phyloP scores from a whole-genome alignment of 2,888 invertebrate genomes.

The Ormyrus thymus region DNA sequence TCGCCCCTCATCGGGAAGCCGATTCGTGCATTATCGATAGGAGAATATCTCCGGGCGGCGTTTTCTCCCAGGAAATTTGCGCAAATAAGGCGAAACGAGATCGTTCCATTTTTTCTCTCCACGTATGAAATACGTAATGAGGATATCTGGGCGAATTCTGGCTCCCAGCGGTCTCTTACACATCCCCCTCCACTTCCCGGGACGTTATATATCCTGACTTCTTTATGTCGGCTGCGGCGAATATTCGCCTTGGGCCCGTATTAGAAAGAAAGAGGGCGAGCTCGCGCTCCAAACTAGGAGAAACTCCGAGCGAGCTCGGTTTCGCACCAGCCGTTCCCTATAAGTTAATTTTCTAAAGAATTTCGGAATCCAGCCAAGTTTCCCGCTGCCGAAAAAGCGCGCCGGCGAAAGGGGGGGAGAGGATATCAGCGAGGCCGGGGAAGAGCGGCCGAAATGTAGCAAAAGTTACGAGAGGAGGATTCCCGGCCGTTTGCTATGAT shows the following conservation, averaged over 20 bases:
- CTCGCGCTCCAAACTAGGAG: constrained; percentile 26
- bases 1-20: too few relatives aligned
- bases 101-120: neutral
- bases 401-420: neutral
- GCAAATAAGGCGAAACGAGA: too few relatives aligned
- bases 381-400: neutral
- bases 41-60: too few relatives aligned
- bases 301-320: constrained; percentile 25
- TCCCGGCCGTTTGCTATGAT: neutral
- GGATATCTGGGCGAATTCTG: constrained; percentile 42
- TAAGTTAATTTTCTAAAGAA: constrained; percentile 48
- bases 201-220: constrained; percentile 36
- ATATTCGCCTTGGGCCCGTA: constrained; percentile 34
- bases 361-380: constrained; percentile 36
- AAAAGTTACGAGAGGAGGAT: neutral
- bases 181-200: neutral
- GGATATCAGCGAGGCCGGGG: neutral
- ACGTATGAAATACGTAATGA: constrained; percentile 48
- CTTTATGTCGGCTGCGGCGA: constrained; percentile 43
- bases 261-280: constrained; percentile 15
- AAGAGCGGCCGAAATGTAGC: neutral
- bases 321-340: constrained; percentile 26
- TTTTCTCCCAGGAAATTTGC: too few relatives aligned
- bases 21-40: too few relatives aligned
- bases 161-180: constrained; percentile 46